These are phyloP conservation scores for Pheosia tremula DNA, from an alignment of 2,888 invertebrate species.

Conservation along the genomic window DNA sequence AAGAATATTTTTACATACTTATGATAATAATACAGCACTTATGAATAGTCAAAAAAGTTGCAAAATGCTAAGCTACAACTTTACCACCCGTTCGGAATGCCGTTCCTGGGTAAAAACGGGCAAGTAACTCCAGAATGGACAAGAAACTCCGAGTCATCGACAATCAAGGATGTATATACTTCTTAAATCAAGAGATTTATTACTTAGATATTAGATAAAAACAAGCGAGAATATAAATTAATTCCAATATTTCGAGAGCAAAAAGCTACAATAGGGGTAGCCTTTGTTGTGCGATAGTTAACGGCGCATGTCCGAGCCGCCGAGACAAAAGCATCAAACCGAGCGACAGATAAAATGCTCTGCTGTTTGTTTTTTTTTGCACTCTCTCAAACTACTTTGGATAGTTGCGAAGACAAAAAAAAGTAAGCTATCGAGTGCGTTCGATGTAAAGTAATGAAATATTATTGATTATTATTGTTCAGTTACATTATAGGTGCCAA, in stretches of 20 bases:
- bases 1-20: no score
- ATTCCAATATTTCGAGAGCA: not conserved
- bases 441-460: no score
- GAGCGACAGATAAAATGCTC: conserved; percentile 43
- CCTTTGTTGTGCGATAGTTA: conserved; percentile 45
- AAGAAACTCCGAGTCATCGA: not conserved
- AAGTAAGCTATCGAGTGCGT: conserved; percentile 3
- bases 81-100: no score
- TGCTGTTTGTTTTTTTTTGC: conserved; percentile 35
- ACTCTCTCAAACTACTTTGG: conserved; percentile 17
- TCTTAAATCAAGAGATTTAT: not conserved
- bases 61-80: no score
- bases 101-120: no score
- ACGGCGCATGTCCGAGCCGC: conserved; percentile 34
- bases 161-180: not conserved
- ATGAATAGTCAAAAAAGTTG: no score
- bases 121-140: no score
- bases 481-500: no score
- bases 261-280: conserved; percentile 30
- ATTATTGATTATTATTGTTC: no score
- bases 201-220: not conserved
- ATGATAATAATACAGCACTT: no score
- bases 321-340: conserved; percentile 52
- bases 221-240: not conserved
- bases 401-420: conserved; percentile 11